Percentiles rank a stretch among this genome's conserved stretches.
Evolutionary conservation across 2,888 invertebrate genomes (phyloP).

Genomic region (Agrochola lychnidis): DNA sequence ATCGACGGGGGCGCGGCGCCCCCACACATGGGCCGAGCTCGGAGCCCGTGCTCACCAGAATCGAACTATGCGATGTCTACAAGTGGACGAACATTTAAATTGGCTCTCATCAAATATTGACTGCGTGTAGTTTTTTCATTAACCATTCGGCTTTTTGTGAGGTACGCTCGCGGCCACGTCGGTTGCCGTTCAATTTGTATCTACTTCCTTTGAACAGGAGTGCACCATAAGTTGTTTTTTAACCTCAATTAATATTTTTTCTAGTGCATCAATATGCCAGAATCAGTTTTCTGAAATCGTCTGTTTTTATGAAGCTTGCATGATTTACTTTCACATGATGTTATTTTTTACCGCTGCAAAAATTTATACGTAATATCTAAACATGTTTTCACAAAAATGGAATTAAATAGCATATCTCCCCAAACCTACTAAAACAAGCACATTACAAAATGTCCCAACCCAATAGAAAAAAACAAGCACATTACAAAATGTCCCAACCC

Average conservation of each 20-base stretch:
- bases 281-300: constrained; percentile 12
- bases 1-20: constrained; percentile 80
- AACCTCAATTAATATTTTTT: constrained; percentile 56
- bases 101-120: constrained; percentile 91
- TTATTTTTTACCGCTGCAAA: not conserved
- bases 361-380: not conserved
- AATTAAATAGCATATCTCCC: not conserved
- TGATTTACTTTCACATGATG: constrained; percentile 2
- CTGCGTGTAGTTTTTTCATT: constrained; percentile 90
- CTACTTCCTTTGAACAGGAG: constrained; percentile 77
- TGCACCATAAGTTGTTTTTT: constrained; percentile 53
- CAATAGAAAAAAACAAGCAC: no score
- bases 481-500: not conserved
- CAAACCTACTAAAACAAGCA: not conserved
- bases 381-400: not conserved
- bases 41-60: constrained; percentile 72
- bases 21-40: constrained; percentile 77
- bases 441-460: not conserved
- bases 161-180: constrained; percentile 73
- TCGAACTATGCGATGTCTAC: constrained; percentile 90
- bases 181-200: constrained; percentile 81
- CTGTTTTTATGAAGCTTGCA: not conserved
- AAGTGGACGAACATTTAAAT: constrained; percentile 90
- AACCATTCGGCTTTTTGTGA: constrained; percentile 86
- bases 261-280: constrained; percentile 38